These are phyloP conservation scores for Eretmochelys imbricata DNA, from an alignment of 2,113 vertebrate species.

Conservation along the genomic window DNA sequence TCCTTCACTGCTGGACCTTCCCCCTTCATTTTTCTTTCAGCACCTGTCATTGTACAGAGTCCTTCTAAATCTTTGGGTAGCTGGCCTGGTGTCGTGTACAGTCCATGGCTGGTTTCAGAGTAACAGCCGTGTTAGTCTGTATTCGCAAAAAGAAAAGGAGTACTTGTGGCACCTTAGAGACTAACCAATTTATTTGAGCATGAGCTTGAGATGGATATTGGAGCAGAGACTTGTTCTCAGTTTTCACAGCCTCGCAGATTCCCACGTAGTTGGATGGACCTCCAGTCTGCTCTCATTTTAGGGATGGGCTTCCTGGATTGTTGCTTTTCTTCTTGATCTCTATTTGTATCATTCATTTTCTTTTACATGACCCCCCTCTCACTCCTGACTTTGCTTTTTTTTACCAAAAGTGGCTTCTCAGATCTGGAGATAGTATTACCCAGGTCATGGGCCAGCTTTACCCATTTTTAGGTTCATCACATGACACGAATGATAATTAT, in stretches of 20 bases:
- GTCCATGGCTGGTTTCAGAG: conserved; percentile 56
- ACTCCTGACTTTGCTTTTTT: neutral
- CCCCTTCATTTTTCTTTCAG: neutral
- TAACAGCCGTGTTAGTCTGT: no score
- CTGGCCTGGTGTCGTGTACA: conserved; percentile 13
- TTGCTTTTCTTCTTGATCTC: conserved; percentile 55
- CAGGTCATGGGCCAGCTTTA: neutral
- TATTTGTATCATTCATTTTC: conserved; percentile 4
- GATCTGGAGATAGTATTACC: neutral
- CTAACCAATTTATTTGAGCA: no score
- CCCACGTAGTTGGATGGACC: conserved; percentile 61
- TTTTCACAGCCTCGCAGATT: conserved; percentile 41
- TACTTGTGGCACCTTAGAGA: no score
- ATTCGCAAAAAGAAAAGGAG: no score
- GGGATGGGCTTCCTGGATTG: conserved; percentile 38
- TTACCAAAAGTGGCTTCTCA: neutral
- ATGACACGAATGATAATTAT: neutral
- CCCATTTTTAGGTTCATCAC: neutral
- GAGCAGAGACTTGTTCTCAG: conserved; percentile 48
- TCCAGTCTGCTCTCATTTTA: conserved; percentile 58
- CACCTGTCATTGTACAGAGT: neutral
- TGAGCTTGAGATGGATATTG: conserved; percentile 66
- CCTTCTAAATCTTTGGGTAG: conserved; percentile 53
- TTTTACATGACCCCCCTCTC: neutral
- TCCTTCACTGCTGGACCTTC: neutral